These are phyloP conservation scores for Hypselothyrea guttata DNA, from an alignment of 2,888 invertebrate genomes.

Conservation along the genomic window DNA sequence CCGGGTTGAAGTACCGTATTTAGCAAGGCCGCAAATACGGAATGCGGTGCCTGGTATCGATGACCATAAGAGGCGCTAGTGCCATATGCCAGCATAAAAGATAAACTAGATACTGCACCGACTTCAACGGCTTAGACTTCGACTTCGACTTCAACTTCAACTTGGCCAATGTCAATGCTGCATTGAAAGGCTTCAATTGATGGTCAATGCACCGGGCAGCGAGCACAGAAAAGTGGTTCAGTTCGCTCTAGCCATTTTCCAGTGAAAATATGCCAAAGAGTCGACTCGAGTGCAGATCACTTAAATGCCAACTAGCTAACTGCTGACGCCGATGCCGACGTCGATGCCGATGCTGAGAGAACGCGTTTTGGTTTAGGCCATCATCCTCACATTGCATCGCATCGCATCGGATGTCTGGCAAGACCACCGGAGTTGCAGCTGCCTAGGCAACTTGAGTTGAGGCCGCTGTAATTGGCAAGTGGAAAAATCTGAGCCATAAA, in stretches of 20 bases:
- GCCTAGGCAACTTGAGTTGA: constrained; percentile 29
- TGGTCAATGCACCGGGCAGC: constrained; percentile 60
- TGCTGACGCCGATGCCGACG: too few relatives aligned
- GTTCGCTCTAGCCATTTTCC: constrained; percentile 41
- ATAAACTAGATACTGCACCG: constrained; percentile 22
- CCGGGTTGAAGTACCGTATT: constrained; percentile 38
- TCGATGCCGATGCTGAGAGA: too few relatives aligned
- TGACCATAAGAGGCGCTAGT: constrained; percentile 37
- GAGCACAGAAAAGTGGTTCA: constrained; percentile 53
- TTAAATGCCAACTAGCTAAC: constrained; percentile 36
- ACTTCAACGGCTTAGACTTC: too few relatives aligned
- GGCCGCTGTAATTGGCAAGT: constrained; percentile 65
- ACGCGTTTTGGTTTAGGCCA: constrained; percentile 61
- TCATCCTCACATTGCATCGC: constrained; percentile 17
- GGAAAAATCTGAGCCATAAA: constrained; percentile 64
- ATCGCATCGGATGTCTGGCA: constrained; percentile 55
- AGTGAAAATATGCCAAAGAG: constrained; percentile 65
- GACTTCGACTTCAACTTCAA: too few relatives aligned
- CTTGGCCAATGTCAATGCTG: constrained; percentile 58
- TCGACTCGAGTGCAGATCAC: constrained; percentile 28
- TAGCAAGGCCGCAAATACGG: constrained; percentile 60
- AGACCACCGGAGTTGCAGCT: constrained; percentile 66
- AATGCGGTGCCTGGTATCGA: constrained; percentile 52
- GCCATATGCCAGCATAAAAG: constrained; percentile 41
- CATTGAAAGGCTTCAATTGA: constrained; percentile 60